phyloP scores from a whole-genome alignment of 2,797 vertebrate genomes.

The Xiphophorus birchmanni region DNA sequence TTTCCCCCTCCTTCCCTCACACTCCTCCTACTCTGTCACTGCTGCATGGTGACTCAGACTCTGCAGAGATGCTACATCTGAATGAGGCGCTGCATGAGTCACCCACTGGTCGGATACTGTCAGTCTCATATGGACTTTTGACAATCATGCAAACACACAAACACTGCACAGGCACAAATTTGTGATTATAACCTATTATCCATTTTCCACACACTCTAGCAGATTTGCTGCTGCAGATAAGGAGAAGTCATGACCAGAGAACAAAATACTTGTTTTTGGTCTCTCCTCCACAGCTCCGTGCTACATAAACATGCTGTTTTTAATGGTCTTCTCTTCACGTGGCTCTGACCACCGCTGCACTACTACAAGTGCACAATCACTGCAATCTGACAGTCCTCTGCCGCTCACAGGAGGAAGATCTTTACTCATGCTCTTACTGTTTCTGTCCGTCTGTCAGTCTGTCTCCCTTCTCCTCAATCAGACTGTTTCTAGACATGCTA shows the following conservation, averaged over 20 bases:
- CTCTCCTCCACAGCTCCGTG: constrained; percentile 32
- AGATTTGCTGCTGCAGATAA: constrained; percentile 13
- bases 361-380: constrained; percentile 23
- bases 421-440: constrained; percentile 48
- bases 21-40: constrained; percentile 62
- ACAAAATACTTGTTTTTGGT: constrained; percentile 36
- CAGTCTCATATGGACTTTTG: constrained; percentile 41
- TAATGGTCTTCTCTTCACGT: constrained; percentile 59
- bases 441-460: constrained; percentile 63
- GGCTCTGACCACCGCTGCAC: constrained; percentile 43
- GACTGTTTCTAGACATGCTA: constrained; percentile 14
- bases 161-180: constrained; percentile 11
- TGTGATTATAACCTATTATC: constrained; percentile 6
- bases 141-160: constrained; percentile 9
- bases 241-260: constrained; percentile 32
- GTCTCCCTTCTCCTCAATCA: constrained; percentile 37
- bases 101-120: constrained; percentile 49
- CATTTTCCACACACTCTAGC: constrained; percentile 3
- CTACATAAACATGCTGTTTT: constrained; percentile 52
- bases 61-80: constrained; percentile 75
- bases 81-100: constrained; percentile 76
- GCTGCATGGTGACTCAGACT: constrained; percentile 82
- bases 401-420: constrained; percentile 46
- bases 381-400: constrained; percentile 61
- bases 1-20: constrained; percentile 24